phyloP scores from a whole-genome alignment of 2,113 vertebrate genomes.

The Xenopus borealis region DNA sequence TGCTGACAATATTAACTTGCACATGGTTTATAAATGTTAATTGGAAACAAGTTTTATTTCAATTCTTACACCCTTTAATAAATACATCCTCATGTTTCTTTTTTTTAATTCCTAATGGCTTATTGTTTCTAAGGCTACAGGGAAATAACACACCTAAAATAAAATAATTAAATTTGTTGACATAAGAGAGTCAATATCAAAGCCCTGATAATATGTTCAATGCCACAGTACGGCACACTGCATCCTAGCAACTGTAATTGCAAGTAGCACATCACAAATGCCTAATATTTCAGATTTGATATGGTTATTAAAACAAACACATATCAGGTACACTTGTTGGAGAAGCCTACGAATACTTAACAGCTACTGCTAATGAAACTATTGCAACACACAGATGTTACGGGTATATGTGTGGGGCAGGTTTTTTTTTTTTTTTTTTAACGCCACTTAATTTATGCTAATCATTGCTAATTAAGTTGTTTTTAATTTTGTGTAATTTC shows the following conservation, averaged over 20 bases:
- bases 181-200: not conserved
- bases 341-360: not conserved
- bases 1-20: conserved; percentile 15
- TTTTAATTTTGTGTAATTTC: conserved; percentile 43
- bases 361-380: not conserved
- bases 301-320: not conserved
- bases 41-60: conserved; percentile 12
- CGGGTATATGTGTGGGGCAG: conserved; percentile 13
- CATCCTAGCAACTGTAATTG: not conserved
- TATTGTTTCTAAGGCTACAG: conserved; percentile 7
- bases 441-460: conserved; percentile 30
- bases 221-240: not conserved
- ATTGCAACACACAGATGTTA: conserved; percentile 17
- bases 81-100: not conserved
- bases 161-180: conserved; percentile 12
- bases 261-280: not conserved
- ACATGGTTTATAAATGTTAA: conserved; percentile 30
- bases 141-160: conserved; percentile 1
- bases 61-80: conserved; percentile 18
- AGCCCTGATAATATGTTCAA: not conserved
- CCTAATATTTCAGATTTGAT: not conserved
- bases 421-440: conserved; percentile 3
- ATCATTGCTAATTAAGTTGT: conserved; percentile 42
- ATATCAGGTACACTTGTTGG: not conserved
- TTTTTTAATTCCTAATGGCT: conserved; percentile 15